phyloP scores from a whole-genome alignment of 2,113 vertebrate species.

The Aptenodytes forsteri region DNA sequence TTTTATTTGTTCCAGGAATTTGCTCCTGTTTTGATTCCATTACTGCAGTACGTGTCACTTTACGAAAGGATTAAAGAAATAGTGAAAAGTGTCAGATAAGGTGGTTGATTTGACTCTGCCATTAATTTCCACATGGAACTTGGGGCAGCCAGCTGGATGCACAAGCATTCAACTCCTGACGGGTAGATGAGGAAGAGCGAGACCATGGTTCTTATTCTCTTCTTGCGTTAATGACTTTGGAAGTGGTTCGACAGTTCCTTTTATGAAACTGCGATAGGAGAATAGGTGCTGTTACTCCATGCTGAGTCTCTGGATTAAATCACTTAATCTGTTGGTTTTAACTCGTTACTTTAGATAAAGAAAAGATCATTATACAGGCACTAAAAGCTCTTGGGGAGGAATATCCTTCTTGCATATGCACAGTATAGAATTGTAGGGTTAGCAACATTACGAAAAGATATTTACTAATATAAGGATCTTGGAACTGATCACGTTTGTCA shows the following conservation, averaged over 20 bases:
- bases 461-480: background rate
- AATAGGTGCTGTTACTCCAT: background rate
- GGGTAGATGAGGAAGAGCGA: background rate
- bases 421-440: background rate
- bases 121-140: background rate
- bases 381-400: background rate
- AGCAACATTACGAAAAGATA: background rate
- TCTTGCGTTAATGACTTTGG: background rate
- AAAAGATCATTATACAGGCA: background rate
- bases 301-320: background rate
- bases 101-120: background rate
- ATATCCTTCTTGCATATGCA: fast-evolving
- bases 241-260: background rate
- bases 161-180: fast-evolving
- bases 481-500: background rate
- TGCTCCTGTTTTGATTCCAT: constrained; percentile 42
- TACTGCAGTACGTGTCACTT: background rate
- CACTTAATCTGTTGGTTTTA: background rate
- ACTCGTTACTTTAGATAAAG: background rate
- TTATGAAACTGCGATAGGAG: background rate
- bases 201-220: background rate
- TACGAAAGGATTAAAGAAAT: background rate
- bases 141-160: background rate
- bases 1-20: constrained; percentile 40
- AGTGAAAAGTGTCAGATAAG: background rate